Base-by-base conservation (phyloP, 2,113 vertebrate species). In the Psittacus erithacus region DNA sequence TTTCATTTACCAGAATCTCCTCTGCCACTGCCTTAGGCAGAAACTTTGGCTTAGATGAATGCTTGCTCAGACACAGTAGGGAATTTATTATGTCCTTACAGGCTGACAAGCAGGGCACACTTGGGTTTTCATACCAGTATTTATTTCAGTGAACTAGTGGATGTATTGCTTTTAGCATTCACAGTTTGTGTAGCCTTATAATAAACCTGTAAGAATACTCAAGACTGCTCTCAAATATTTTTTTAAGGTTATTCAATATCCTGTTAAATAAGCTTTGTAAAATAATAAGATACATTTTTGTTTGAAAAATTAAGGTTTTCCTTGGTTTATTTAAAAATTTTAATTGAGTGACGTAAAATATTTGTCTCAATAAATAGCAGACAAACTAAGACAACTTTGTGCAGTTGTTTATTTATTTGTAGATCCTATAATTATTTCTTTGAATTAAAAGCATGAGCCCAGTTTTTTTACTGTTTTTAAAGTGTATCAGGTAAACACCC, bases 401-500 rank as follows among this genome's bases (percentile, higher is more conserved):
- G 17, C 13, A 29, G 10, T 13, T 79, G 8, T 2, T 47, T 79
- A 31, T 77, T 77, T 31, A 47, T 77, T 63, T 70, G 11, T 80
- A 49, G 17, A 18, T 60, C 8, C 7, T 49, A 23, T 20, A 50
- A 10, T 17, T 63, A 10, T 6, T 82, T 75, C 28, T 68, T 87
- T 46, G 7, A 2, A 14, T 71, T 65, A 57, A 69, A 73, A 55
- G 4, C 18, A 0, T 33, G 18, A 88, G 15, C 9, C 38, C 2
- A 74, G 50, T 7, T 35, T 60, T 41, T 29, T n/a, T n/a, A 24
- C 2, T 38, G 13, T 55, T 78, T 85, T 76, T 60, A 60, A 79
- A 50, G 8, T 14, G 4, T 41, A 52, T 38, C 4, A 47, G 43
- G 22, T 57, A 55, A 71, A 79, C 3, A 0, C 1, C 2, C 6